Evolutionary conservation across 2,888 invertebrate genomes (phyloP), one percentile per base, ranked within the genome.

Genomic region (Tiliacea aurago): DNA sequence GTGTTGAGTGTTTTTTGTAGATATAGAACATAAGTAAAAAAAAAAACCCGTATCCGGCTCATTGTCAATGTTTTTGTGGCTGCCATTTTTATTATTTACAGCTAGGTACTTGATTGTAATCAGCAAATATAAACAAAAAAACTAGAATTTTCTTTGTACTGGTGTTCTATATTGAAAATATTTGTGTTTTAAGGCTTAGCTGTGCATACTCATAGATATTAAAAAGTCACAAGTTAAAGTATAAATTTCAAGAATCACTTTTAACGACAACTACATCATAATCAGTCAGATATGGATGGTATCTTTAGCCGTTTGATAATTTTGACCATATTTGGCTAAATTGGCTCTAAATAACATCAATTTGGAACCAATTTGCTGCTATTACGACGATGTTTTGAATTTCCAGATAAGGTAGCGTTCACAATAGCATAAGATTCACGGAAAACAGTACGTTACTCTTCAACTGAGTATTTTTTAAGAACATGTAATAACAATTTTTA

Each of bases 361-460:
- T 91, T 91, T 91, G 90, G 86, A 82, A 83, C 89, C 90, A 90
- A 91, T 91, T 92, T 90, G 87, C 85, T 85, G 89, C 87, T 90
- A 91, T 91, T 90, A 91, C 89, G 78, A 76, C 23, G 55, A 67
- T 86, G 89, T 90, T 90, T 90, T 88, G 87, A 86, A 87, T 84
- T 84, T 85, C 84, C 86, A 47, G 55, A 85, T 87, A 87, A 88
- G 87, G 86, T 86, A 79, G 67, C 69, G 70, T 75, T 65, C n/a
- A 64, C 37, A 33, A 45, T 49, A 55, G 51, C 15, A n/a, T 53
- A 20, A 43, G 33, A 6, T 18, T 23, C 10, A 37, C 13, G 33
- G 9, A 13, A 53, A 63, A 20, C 9, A 5, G 28, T 20, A 28
- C 3, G 0, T 51, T 51, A 28, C 28, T 20, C 13, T 51, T 20